Base-by-base conservation (phyloP, 2,888 invertebrate species). In the Stenotaenia linearis region DNA sequence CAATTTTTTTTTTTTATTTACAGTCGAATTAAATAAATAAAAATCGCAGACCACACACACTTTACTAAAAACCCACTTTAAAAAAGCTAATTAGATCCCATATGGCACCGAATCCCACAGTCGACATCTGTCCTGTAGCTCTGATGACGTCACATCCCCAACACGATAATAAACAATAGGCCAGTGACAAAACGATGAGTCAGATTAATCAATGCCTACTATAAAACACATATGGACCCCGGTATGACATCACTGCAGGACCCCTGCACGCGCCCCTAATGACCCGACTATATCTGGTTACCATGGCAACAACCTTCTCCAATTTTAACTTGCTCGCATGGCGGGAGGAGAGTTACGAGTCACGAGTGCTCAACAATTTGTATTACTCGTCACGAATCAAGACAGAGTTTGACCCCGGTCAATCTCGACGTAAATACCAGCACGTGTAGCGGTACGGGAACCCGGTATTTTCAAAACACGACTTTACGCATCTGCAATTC, bases 361-460 rank as follows among this genome's bases (percentile, higher is more conserved):
- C 69, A 69, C 69, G 69, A 69, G n/a, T n/a, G 28, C 25, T 69
- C 10, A 69, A 69, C 28, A 69, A 69, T 69, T 69, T 69, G 69
- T 69, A 69, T 69, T 69, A 69, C 69, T 69, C 69, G 69, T 69
- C 69, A 69, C 69, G 69, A 69, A 69, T 28, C 69, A 69, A 69
- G 69, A 69, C 25, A 69, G 25, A 69, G 25, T 69, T 69, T 25
- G 28, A 23, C 69, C 28, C 23, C 69, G 69, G 25, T 69, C 25
- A 69, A 28, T 69, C 69, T 12, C 10, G 25, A 50, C 25, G 28
- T 69, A 28, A 69, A 69, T 69, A 69, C 69, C 69, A 69, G 69
- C 69, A 69, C 69, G 69, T 69, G 25, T 28, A 12, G 18, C 4
- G n/a, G 50, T 2, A 40, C 40, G 40, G 12, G 40, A 32, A 40